Evolutionary conservation across 2,888 invertebrate species (phyloP), one percentile per base, ranked within the genome.

Genomic region (Drosophila limbata): DNA sequence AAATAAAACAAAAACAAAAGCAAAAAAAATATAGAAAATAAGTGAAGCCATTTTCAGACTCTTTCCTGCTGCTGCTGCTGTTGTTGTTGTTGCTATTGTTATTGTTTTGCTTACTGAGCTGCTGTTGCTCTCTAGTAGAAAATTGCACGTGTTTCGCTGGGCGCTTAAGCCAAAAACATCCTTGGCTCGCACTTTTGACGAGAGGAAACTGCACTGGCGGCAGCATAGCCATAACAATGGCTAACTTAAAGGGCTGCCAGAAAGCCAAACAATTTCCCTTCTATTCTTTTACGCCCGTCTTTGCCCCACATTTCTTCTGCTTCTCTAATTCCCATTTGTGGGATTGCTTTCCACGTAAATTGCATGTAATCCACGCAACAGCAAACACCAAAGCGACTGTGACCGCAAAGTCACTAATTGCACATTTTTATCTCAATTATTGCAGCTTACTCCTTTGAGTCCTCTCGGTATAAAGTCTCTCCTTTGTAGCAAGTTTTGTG

Each of bases 351-450:
- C 45, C 68, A 71, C 76, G 71, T 83, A 86, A 84, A 85, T 83
- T 77, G 84, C 77, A 61, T 75, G 74, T 72, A 82, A 82, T 83
- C 83, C 66, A 50, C 61, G 56, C 65, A 63, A 69, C 68, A 64
- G 53, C 59, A 28, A 35, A 45, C 62, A 66, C 19, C 52, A 60
- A 69, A 68, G 60, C 65, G 51, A 75, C 63, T 69, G 66, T 64
- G 64, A 68, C 64, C 51, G 40, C 55, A 63, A 65, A 69, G 62
- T 70, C 66, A 73, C 87, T 84, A 84, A 88, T 84, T 84, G 81
- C 88, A 64, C 73, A 86, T 83, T 86, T 88, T 88, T 75, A 80
- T 76, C 86, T 65, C 86, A 85, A 83, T 88, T 84, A 88, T 75
- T 88, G 71, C 84, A 76, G 86, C 78, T 84, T 88, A 83, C 47